Percentiles rank a stretch among this genome's conserved stretches.
Conservation (phyloP, 1,140 invertebrate species). For the Leptopilina boulardi region DNA sequence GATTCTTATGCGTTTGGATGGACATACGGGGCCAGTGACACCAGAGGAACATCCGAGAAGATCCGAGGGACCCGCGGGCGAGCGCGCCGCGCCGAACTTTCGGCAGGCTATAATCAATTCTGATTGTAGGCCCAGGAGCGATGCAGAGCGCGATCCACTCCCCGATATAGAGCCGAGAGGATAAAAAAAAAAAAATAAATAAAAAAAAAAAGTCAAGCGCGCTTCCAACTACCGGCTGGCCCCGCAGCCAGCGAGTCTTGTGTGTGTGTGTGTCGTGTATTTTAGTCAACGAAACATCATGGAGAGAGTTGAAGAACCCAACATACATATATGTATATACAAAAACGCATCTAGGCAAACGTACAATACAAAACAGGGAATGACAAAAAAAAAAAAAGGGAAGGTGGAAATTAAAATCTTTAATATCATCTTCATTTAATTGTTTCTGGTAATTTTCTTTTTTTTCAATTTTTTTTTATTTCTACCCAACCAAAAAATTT, state of each 20-base stretch:
- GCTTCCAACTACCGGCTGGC: constrained; percentile 69
- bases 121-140: constrained; percentile 73
- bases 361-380: not conserved
- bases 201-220: constrained; percentile 59
- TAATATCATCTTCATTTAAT: no score
- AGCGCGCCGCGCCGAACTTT: constrained; percentile 69
- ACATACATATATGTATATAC: constrained; percentile 38
- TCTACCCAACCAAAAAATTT: no score
- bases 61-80: constrained; percentile 62
- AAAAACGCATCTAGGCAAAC: constrained; percentile 33
- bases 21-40: constrained; percentile 26
- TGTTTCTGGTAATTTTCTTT: no score
- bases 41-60: constrained; percentile 48
- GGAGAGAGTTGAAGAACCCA: constrained; percentile 39
- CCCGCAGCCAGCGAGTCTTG: constrained; percentile 39
- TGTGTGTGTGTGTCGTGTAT: not conserved
- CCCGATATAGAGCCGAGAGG: constrained; percentile 66
- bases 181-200: no score
- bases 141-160: constrained; percentile 69
- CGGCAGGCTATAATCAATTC: constrained; percentile 77
- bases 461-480: no score
- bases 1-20: not conserved
- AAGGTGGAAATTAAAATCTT: no score
- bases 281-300: constrained; percentile 29
- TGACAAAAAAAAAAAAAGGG: no score